phyloP scores from a whole-genome alignment of 2,888 invertebrate species.

The Melipona bicolor region DNA sequence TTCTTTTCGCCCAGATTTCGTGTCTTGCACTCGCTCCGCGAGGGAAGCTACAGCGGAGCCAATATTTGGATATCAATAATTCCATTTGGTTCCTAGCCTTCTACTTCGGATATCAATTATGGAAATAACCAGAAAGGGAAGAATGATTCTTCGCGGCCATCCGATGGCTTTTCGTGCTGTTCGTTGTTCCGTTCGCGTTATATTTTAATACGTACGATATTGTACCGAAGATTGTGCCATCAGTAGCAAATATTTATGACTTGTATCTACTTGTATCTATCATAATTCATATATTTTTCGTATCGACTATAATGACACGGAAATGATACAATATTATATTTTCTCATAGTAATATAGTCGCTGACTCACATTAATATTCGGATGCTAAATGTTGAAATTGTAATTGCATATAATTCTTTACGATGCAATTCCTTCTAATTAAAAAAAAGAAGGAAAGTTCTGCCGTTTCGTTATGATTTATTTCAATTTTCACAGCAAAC shows the following conservation, averaged over 20 bases:
- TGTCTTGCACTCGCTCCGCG: neutral
- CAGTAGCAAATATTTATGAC: neutral
- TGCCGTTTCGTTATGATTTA: no score
- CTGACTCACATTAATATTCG: no score
- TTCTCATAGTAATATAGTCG: neutral
- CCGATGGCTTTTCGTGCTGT: neutral
- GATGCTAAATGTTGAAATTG: no score
- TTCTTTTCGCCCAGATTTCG: neutral
- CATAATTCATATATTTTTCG: constrained; percentile 6
- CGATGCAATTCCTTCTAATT: no score
- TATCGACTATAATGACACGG: neutral
- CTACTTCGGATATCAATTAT: constrained; percentile 27
- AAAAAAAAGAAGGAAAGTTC: no score
- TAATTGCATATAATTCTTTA: no score
- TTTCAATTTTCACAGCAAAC: no score
- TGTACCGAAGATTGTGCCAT: neutral
- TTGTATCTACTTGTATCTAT: no score
- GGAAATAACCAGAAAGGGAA: neutral
- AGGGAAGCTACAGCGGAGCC: neutral
- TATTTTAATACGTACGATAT: constrained; percentile 8
- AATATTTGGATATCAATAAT: constrained; percentile 35
- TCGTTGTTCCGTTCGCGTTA: neutral
- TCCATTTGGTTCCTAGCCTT: constrained; percentile 19
- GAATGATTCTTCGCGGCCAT: neutral
- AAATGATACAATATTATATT: neutral